Evolutionary conservation across 2,888 invertebrate species (phyloP), one percentile per base, ranked within the genome.

Genomic region (Imbricaverruca yamaguchii): DNA sequence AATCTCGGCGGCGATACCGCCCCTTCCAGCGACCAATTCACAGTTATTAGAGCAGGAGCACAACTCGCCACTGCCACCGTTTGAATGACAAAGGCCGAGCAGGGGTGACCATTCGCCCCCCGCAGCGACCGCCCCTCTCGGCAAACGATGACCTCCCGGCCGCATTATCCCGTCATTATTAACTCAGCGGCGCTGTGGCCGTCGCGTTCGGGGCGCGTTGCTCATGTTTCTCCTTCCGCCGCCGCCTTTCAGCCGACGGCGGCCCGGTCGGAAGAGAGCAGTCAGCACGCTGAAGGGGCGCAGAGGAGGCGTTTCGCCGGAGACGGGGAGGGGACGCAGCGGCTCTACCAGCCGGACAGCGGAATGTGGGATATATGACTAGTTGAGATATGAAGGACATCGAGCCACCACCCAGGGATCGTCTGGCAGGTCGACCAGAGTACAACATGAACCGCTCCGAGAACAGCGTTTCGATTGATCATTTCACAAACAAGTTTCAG

Each of bases 41-140:
- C 3, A 85, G 84, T 23, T 86, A 86, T 84, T 83, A 84, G 21
- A 85, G 86, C 11, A 86, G 86, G 83, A 84, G 85, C 74, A 84
- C 85, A 8, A 82, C 84, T 55, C 85, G 84, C 69, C 12, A 39
- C 7, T 18, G 61, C 18, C 61, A 39, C 61, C 18, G 15, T 61
- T 13, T 61, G 61, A 61, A 61, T 39, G 39, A 69, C 69, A 69
- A 69, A 69, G 39, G 39, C 39, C 15, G 69, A 6, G 25, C 65
- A 65, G 69, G 39, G 87, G 89, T 83, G 87, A 88, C 21, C 15
- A 15, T 74, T 39, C 23, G 81, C 77, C 21, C 61, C 81, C 69
- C 18, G 77, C 39, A 15, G 80, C 39, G 11, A 13, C 25, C 15
- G 39, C 15, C 39, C 39, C 39, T 9, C 39, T 39, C 39, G 39